Evolutionary conservation across 2,113 vertebrate species (phyloP).

Genomic region (Alethe castanea): DNA sequence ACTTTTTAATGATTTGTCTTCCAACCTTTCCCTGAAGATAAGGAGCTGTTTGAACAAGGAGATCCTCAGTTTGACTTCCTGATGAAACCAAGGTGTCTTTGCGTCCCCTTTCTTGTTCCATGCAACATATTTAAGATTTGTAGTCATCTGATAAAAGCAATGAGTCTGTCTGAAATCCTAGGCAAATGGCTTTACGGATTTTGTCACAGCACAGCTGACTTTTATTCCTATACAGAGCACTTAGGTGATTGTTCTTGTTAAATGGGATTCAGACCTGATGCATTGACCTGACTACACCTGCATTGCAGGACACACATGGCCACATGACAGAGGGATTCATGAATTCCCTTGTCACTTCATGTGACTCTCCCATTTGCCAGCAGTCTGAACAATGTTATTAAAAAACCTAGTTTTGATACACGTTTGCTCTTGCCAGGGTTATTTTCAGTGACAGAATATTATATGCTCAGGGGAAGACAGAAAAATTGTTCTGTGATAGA

Average conservation of each 20-base stretch:
- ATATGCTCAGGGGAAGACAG: not conserved
- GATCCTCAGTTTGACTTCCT: not conserved
- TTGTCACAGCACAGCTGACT: not conserved
- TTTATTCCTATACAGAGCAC: not conserved
- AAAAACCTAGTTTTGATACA: not conserved
- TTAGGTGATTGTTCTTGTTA: accelerated
- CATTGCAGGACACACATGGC: not conserved
- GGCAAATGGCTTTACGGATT: not conserved
- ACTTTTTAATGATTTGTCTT: not conserved
- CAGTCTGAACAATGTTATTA: not conserved
- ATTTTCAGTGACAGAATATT: not conserved
- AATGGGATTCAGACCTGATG: not conserved
- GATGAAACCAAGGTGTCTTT: not conserved
- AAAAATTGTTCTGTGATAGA: not conserved
- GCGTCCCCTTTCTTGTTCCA: not conserved
- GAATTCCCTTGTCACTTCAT: too few relatives aligned
- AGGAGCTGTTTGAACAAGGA: not conserved
- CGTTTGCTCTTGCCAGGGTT: not conserved
- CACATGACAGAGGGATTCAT: not conserved
- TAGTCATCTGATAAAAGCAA: not conserved
- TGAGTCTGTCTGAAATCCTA: not conserved
- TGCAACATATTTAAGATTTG: not conserved
- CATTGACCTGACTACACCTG: not conserved
- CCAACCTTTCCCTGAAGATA: not conserved
- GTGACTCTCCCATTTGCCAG: not conserved